Conservation (phyloP, 2,113 vertebrate genomes). For the Hippoglossus stenolepis region DNA sequence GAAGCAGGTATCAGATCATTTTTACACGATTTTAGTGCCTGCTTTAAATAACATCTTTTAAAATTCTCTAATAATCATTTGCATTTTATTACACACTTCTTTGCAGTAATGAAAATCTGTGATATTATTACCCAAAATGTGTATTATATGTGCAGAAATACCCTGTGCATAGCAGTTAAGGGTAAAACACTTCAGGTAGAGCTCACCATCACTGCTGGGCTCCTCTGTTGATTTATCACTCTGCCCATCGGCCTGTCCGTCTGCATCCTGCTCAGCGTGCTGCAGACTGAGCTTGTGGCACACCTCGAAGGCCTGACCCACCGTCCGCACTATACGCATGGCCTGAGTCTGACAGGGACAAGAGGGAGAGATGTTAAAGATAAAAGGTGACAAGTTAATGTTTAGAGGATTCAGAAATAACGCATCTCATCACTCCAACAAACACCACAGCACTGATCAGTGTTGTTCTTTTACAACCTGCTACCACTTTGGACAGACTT, state of each 20-base stretch:
- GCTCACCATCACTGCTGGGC: slow-evolving; percentile 77
- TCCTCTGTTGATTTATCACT: slow-evolving; percentile 84
- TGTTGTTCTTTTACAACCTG: not conserved
- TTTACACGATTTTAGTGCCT: no score
- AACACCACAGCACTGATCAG: not conserved
- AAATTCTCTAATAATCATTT: not conserved
- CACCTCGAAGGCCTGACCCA: slow-evolving; percentile 90
- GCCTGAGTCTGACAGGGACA: slow-evolving; percentile 82
- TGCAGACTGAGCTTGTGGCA: slow-evolving; percentile 91
- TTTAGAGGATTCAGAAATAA: not conserved
- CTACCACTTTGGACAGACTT: not conserved
- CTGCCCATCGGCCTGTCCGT: slow-evolving; percentile 82
- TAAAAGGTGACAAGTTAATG: not conserved
- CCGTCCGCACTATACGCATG: slow-evolving; percentile 87
- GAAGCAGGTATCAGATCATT: no score
- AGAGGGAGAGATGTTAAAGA: not conserved
- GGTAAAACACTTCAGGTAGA: not conserved
- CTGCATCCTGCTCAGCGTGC: slow-evolving; percentile 82
- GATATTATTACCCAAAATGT: not conserved
- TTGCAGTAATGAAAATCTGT: not conserved
- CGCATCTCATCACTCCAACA: not conserved
- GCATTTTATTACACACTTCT: not conserved
- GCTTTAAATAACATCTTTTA: no score
- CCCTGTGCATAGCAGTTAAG: not conserved
- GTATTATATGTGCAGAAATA: not conserved